A percentile compares a stretch with the other conserved stretches of the same genome.
Evolutionary conservation across 2,797 vertebrate genomes (phyloP).

Genomic region (Clarias platycephalus): DNA sequence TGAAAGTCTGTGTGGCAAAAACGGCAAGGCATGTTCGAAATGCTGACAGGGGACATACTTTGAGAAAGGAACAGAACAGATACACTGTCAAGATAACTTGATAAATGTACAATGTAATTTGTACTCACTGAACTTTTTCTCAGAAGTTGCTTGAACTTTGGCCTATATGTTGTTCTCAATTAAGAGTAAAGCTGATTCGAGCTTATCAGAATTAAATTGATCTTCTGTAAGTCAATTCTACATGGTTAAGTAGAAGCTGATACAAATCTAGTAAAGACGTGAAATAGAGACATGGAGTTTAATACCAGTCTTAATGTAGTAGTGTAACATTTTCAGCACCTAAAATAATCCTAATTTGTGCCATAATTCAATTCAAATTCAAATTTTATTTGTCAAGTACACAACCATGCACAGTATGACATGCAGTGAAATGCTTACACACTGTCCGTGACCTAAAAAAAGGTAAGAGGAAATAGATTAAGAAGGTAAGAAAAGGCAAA

Average conservation of each 20-base stretch:
- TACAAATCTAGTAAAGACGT: not conserved
- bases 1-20: not conserved
- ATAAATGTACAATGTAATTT: constrained; percentile 21
- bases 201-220: not conserved
- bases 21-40: constrained; percentile 28
- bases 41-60: constrained; percentile 37
- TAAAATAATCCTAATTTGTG: not conserved
- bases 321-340: not conserved
- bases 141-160: not conserved
- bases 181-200: not conserved
- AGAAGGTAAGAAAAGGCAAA: no score
- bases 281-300: not conserved
- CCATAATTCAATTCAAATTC: not conserved
- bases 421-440: no score
- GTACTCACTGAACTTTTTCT: constrained; percentile 20
- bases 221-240: not conserved
- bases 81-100: constrained; percentile 39
- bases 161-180: not conserved
- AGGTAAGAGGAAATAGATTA: no score
- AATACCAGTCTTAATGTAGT: not conserved
- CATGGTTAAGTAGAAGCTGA: not conserved
- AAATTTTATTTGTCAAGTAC: no score
- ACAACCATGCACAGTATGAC: no score
- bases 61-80: constrained; percentile 25
- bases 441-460: no score